Conservation (phyloP, 2,888 invertebrate species). For the Perdita meconis region DNA sequence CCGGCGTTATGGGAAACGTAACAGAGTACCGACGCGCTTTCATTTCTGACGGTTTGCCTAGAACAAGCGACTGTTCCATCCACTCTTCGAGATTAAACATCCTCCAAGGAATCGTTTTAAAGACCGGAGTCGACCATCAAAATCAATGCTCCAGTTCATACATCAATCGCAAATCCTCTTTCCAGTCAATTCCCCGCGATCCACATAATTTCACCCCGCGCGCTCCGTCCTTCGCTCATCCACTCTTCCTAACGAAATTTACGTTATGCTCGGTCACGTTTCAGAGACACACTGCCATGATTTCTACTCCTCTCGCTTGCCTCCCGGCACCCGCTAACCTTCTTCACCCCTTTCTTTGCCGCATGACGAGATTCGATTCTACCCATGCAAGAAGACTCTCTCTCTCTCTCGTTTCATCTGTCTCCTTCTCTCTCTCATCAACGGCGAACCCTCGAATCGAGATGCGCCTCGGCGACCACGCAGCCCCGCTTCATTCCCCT, state of each 20-base stretch:
- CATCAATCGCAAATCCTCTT: background rate
- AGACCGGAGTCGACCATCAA: background rate
- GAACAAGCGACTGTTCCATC: no score
- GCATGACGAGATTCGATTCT: constrained; percentile 15
- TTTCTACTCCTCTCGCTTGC: constrained; percentile 32
- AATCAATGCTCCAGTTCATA: constrained; percentile 1
- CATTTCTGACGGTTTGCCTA: no score
- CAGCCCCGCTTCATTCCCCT: constrained; percentile 46
- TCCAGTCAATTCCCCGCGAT: background rate
- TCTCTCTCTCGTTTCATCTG: no score
- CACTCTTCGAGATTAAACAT: background rate
- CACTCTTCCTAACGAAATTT: constrained; percentile 39
- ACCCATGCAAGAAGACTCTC: constrained; percentile 38
- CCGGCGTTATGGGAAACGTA: no score
- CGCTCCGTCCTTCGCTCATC: background rate
- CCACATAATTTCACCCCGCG: constrained; percentile 5
- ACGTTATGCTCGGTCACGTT: constrained; percentile 66
- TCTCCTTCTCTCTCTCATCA: no score
- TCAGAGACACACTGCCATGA: constrained; percentile 56
- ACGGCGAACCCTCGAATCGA: constrained; percentile 60
- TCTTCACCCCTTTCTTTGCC: constrained; percentile 9
- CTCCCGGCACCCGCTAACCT: background rate
- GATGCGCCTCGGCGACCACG: constrained; percentile 59
- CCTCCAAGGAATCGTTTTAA: background rate
- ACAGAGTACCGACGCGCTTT: no score